Evolutionary conservation across 1,140 invertebrate genomes (phyloP).

Genomic region (Drosophila sulfurigaster): DNA sequence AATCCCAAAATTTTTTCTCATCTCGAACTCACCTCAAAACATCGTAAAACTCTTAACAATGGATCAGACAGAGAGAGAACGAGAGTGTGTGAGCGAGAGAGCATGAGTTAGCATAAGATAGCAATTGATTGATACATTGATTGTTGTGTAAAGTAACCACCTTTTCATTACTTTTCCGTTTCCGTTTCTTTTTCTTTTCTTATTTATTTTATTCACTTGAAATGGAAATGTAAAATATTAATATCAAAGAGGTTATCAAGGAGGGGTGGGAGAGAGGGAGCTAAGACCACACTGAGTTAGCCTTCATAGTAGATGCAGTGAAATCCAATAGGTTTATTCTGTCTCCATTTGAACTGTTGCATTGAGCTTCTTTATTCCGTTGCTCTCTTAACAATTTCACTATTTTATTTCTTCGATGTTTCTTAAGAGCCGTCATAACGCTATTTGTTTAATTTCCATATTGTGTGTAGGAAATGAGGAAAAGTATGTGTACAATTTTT

Average conservation of each 20-base stretch:
- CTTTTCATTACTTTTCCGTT: background rate
- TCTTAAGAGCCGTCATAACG: too few species aligned
- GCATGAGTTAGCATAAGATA: background rate
- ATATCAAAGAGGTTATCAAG: background rate
- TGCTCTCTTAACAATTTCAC: background rate
- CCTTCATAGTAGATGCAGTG: constrained; percentile 41
- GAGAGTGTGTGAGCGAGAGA: background rate
- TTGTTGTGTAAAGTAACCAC: background rate
- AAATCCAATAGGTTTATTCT: constrained; percentile 41
- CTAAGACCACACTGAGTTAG: constrained; percentile 30
- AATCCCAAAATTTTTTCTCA: background rate
- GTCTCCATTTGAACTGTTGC: constrained; percentile 17
- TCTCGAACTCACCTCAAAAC: background rate
- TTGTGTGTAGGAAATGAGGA: background rate
- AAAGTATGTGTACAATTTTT: background rate
- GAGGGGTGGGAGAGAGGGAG: background rate
- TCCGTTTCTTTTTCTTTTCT: background rate
- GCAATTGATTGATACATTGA: background rate
- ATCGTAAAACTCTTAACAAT: background rate
- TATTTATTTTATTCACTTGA: background rate
- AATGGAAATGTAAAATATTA: background rate
- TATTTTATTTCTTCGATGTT: background rate
- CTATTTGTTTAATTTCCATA: too few species aligned
- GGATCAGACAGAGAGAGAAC: constrained; percentile 26
- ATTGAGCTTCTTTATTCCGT: background rate